Evolutionary conservation across 2,888 invertebrate genomes (phyloP), one percentile per base, ranked within the genome.

Genomic region (Amblyjoppa proteus): DNA sequence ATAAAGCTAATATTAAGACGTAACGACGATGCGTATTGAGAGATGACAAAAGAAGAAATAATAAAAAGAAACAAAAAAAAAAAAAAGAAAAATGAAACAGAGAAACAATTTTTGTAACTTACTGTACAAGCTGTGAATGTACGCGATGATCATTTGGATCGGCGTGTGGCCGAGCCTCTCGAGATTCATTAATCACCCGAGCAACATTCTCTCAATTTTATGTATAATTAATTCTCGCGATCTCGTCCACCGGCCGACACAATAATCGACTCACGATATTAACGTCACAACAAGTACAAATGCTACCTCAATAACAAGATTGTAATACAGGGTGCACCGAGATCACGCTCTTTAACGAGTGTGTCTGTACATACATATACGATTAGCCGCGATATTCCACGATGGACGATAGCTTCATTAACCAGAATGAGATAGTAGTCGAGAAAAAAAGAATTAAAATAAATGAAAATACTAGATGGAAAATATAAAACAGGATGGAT

Each of bases 301-400:
- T 92, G 89, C 92, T 94, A 93, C 93, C 93, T 93, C 93, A 93
- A 91, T 91, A 92, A 81, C 85, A 81, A 90, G 90, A 93, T 90
- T 87, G 74, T 87, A 81, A 92, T 92, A 94, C 94, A 94, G 93
- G 94, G 94, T 94, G 93, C 93, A 92, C 91, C 90, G 89, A 90
- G 58, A 76, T 53, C 80, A 71, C 49, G 71, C 90, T 91, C 91
- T 83, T 75, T 80, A 66, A 68, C 61, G 79, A 34, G 90, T 88
- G 88, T 91, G 88, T 91, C 88, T 91, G 89, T 90, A 92, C 86
- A 90, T 90, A 89, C 87, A 88, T 80, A 81, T 85, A 85, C 87
- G 86, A 81, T 86, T 76, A 82, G 85, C 81, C 88, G 87, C 89
- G 88, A 84, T 90, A 90, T 89, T 90, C 89, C 89, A 89, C 88